These are phyloP conservation scores for Ophiothrix spiculata DNA, from an alignment of 35 echinoderm and acorn worm species.

Conservation along the genomic window DNA sequence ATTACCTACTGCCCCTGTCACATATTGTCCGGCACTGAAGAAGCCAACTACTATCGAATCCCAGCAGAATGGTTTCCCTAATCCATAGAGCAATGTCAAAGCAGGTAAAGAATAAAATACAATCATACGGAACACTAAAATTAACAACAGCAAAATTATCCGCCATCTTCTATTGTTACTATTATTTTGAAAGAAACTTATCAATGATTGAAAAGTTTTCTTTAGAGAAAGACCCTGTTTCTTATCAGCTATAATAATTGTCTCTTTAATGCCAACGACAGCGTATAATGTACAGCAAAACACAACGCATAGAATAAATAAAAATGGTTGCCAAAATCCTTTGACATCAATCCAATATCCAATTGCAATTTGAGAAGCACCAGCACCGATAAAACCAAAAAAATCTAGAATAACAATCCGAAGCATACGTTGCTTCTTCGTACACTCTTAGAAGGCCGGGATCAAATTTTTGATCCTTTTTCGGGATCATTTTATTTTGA, in stretches of 20 bases:
- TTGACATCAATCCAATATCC: constrained; percentile 25
- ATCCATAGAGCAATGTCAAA: constrained; percentile 28
- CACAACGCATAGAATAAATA: constrained; percentile 27
- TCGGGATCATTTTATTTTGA: too few relatives aligned
- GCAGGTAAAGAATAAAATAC: constrained; percentile 32
- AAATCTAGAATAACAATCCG: constrained; percentile 38
- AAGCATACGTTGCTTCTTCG: constrained; percentile 32
- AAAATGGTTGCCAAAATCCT: background rate
- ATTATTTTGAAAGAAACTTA: constrained; percentile 40
- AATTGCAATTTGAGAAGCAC: constrained; percentile 20
- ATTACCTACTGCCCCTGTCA: constrained; percentile 28
- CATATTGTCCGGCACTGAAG: constrained; percentile 34
- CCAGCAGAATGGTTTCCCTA: constrained; percentile 37
- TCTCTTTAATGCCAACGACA: constrained; percentile 14
- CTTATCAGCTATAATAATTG: background rate
- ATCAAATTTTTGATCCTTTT: too few relatives aligned
- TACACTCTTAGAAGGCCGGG: too few relatives aligned
- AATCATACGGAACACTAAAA: background rate
- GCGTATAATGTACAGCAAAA: background rate
- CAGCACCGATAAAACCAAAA: constrained; percentile 25
- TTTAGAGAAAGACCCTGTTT: background rate
- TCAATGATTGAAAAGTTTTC: background rate
- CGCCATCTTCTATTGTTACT: constrained; percentile 25
- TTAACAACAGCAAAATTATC: constrained; percentile 3
- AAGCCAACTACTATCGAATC: constrained; percentile 16